Percentiles rank a stretch among this genome's conserved stretches.
Evolutionary conservation across 2,113 vertebrate genomes (phyloP).

Genomic region (Daubentonia madagascariensis): DNA sequence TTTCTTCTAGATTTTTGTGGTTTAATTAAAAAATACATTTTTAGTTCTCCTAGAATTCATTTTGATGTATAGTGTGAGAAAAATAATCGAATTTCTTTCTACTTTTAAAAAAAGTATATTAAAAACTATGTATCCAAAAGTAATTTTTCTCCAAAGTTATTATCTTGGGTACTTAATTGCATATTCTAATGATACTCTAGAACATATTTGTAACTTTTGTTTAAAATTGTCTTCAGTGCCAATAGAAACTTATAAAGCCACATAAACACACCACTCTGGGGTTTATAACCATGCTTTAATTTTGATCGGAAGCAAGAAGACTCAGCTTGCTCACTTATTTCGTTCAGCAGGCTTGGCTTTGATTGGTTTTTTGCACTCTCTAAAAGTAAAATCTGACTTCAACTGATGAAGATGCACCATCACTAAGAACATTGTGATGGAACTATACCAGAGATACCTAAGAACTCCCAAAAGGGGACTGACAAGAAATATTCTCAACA

Average conservation of each 20-base stretch:
- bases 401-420: slow-evolving; percentile 54
- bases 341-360: slow-evolving; percentile 51
- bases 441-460: slow-evolving; percentile 28
- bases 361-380: slow-evolving; percentile 61
- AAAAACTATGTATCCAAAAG: background rate
- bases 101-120: background rate
- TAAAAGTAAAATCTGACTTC: slow-evolving; percentile 75
- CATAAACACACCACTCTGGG: slow-evolving; percentile 38
- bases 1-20: slow-evolving; percentile 10
- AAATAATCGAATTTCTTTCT: background rate
- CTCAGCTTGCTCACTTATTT: slow-evolving; percentile 61
- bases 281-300: slow-evolving; percentile 58
- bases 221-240: slow-evolving; percentile 29
- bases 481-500: slow-evolving; percentile 62
- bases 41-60: slow-evolving; percentile 3
- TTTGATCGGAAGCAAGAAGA: slow-evolving; percentile 56
- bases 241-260: slow-evolving; percentile 9
- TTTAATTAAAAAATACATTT: background rate
- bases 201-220: slow-evolving; percentile 36
- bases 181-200: background rate
- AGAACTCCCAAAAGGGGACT: slow-evolving; percentile 46
- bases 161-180: slow-evolving; percentile 11
- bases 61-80: background rate
- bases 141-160: slow-evolving; percentile 32
- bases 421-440: slow-evolving; percentile 62